Conservation (phyloP, 2,888 invertebrate species). For the Meta bourneti region DNA sequence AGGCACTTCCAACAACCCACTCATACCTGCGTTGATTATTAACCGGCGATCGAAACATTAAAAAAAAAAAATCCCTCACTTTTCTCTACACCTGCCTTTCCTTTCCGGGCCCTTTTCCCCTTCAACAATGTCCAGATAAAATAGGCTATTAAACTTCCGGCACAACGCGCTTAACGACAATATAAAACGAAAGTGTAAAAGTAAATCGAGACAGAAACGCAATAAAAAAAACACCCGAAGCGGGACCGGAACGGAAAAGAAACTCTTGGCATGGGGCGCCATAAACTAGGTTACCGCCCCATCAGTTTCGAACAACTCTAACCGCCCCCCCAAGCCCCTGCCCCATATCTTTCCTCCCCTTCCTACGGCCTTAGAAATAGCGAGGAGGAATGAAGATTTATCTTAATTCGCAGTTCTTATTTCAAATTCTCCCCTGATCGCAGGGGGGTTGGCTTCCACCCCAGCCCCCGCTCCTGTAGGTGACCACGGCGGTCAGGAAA, state of each 20-base stretch:
- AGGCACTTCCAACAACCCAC: too few species aligned
- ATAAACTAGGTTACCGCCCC: conserved; percentile 55
- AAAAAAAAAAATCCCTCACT: neutral
- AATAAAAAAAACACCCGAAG: neutral
- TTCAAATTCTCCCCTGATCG: conserved; percentile 14
- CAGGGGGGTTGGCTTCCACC: neutral
- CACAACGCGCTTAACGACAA: conserved; percentile 44
- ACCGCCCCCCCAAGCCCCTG: neutral
- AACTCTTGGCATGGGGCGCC: conserved; percentile 30
- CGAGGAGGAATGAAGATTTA: conserved; percentile 30
- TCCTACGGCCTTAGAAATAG: conserved; percentile 6
- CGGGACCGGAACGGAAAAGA: neutral
- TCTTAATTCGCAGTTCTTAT: conserved; percentile 53
- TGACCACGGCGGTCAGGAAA: neutral
- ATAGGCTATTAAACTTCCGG: conserved; percentile 60
- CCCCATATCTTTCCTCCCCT: neutral
- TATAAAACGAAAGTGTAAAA: conserved; percentile 61
- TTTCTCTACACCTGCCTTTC: neutral
- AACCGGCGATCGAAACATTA: neutral
- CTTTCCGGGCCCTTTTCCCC: neutral
- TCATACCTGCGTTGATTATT: neutral
- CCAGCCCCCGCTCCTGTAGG: neutral
- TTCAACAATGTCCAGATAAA: conserved; percentile 45
- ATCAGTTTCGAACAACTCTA: conserved; percentile 45
- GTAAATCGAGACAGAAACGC: conserved; percentile 43